These are phyloP conservation scores for Passerina amoena DNA, from an alignment of 2,113 vertebrate genomes.

Conservation along the genomic window DNA sequence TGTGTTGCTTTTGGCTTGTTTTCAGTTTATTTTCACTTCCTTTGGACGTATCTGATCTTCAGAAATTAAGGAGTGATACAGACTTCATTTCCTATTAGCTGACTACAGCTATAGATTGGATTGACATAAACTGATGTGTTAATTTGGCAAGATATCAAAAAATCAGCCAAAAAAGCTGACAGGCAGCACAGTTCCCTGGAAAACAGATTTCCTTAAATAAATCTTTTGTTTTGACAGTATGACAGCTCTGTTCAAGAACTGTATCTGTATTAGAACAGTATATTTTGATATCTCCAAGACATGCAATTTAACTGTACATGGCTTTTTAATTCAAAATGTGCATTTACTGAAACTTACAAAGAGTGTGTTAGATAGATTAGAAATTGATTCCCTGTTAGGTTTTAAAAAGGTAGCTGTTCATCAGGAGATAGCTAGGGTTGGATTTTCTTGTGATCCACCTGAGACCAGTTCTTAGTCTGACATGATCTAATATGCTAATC, in stretches of 20 bases:
- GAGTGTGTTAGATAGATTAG: neutral
- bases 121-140: neutral
- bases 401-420: neutral
- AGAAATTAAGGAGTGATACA: neutral
- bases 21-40: neutral
- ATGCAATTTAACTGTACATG: neutral
- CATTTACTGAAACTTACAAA: neutral
- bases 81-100: neutral
- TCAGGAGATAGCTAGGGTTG: neutral
- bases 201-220: slow-evolving; percentile 30
- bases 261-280: neutral
- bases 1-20: neutral
- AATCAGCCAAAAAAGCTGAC: neutral
- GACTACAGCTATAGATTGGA: neutral
- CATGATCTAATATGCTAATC: neutral
- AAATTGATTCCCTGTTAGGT: neutral
- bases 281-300: slow-evolving; percentile 17
- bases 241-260: neutral
- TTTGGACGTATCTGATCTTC: neutral
- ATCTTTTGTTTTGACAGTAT: slow-evolving; percentile 11
- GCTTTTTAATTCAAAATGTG: neutral
- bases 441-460: neutral
- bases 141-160: slow-evolving; percentile 1
- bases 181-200: neutral
- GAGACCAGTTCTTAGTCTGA: neutral